phyloP scores from a whole-genome alignment of 2,113 vertebrate species.

The Orcinus orca region DNA sequence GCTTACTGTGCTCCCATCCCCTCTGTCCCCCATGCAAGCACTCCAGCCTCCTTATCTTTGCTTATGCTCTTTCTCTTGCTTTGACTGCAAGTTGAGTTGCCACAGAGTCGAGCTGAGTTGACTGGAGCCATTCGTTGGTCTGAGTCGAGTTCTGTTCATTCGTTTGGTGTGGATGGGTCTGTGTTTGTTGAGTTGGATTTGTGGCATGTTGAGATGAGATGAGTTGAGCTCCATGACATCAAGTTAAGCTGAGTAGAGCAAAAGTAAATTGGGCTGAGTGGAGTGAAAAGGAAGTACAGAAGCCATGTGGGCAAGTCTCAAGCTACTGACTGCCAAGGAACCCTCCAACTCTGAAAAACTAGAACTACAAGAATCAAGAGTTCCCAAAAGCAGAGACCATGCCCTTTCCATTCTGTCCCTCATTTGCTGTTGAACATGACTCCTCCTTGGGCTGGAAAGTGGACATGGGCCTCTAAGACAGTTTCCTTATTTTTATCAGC shows the following conservation, averaged over 20 bases:
- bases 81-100: not conserved
- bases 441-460: not conserved
- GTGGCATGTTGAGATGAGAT: not conserved
- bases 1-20: not conserved
- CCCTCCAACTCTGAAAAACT: not conserved
- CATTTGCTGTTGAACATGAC: not conserved
- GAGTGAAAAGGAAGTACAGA: not conserved
- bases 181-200: not conserved
- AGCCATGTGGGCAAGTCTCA: not conserved
- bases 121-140: not conserved
- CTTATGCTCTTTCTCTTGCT: not conserved
- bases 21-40: fast-evolving
- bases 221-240: not conserved
- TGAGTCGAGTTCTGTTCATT: not conserved
- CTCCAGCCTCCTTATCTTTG: not conserved
- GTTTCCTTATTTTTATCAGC: not conserved
- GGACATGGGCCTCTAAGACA: not conserved
- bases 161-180: not conserved
- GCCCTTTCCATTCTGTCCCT: not conserved
- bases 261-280: not conserved
- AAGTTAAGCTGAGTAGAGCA: not conserved
- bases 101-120: not conserved
- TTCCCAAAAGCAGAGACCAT: not conserved
- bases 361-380: not conserved
- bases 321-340: not conserved